Base-by-base conservation (phyloP, 2,888 invertebrate species). In the Drosophila glabriapex region DNA sequence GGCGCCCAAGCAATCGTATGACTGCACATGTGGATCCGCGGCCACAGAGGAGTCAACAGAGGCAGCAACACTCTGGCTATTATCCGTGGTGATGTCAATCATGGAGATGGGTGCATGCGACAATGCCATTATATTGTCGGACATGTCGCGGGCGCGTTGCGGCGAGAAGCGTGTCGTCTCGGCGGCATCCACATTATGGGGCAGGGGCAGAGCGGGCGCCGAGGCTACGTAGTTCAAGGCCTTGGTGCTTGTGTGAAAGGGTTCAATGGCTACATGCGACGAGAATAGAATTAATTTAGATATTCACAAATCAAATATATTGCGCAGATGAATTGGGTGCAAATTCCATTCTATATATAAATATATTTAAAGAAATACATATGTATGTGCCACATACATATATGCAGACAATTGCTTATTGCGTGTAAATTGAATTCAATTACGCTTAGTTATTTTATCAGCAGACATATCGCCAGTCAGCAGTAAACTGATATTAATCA, bases 1-100 rank as follows among this genome's bases (percentile, higher is more conserved):
- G 12, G 95, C 95, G 3, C 96, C 96, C 58, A 94, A 94, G 74
- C 95, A 96, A 85, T 96, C 96, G 92, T 96, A 96, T 59, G 95
- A 95, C 73, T 95, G 95, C 0, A 95, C 93, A 91, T 95, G 95
- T 1, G 94, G 95, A 92, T 95, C 95, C 75, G 80, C 74, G 31
- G 16, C 9, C 46, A 93, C 93, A 4, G 41, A 49, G 33, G 94
- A 92, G 68, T 94, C 16, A 7, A 12, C 60, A 54, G 49, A 67
- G 22, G 70, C 28, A 37, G 70, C 28, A 37, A 12, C 65, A 19
- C 25, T 77, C 49, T 61, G 68, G 3, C 79, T 85, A 65, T 86
- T 91, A 53, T 92, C 92, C 1, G 87, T 73, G 0, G 93, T 92
- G 22, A 93, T 89, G 68, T 92, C 91, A 59, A 91, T 84, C 19